A percentile compares a stretch with the other conserved stretches of the same genome.
These are phyloP conservation scores for Nibea coibor DNA, from an alignment of 2,113 vertebrate genomes.

Conservation along the genomic window DNA sequence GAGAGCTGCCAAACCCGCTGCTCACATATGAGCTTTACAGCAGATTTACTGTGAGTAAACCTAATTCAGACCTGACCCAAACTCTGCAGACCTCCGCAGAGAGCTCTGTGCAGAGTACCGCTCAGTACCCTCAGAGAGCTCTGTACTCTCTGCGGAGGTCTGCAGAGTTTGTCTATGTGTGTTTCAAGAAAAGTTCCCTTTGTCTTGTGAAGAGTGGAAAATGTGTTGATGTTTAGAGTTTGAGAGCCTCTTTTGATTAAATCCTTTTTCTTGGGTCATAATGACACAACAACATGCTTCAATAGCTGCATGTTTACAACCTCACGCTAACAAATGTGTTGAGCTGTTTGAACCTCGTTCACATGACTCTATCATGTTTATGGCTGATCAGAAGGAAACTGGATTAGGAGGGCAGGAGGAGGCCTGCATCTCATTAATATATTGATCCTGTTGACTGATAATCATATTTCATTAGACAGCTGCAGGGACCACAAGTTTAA, in stretches of 20 bases:
- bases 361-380: slow-evolving; percentile 11
- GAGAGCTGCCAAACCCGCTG: slow-evolving; percentile 97
- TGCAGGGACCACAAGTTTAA: not conserved
- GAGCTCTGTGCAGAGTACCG: too few species aligned
- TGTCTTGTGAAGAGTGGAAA: too few species aligned
- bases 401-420: not conserved
- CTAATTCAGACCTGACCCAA: too few species aligned
- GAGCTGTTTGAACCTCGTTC: slow-evolving; percentile 30
- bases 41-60: slow-evolving; percentile 94
- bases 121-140: too few species aligned
- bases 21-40: slow-evolving; percentile 98
- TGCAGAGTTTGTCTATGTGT: too few species aligned
- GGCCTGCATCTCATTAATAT: not conserved
- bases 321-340: slow-evolving; percentile 10
- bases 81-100: too few species aligned
- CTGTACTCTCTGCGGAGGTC: too few species aligned
- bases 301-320: not conserved
- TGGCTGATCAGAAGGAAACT: not conserved
- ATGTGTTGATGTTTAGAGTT: too few species aligned
- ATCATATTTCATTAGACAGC: slow-evolving; percentile 6
- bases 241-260: not conserved
- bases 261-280: not conserved
- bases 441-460: not conserved
- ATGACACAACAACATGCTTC: not conserved
- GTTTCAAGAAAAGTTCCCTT: too few species aligned